phyloP scores from a whole-genome alignment of 2,113 vertebrate genomes.

The Tetrax tetrax region DNA sequence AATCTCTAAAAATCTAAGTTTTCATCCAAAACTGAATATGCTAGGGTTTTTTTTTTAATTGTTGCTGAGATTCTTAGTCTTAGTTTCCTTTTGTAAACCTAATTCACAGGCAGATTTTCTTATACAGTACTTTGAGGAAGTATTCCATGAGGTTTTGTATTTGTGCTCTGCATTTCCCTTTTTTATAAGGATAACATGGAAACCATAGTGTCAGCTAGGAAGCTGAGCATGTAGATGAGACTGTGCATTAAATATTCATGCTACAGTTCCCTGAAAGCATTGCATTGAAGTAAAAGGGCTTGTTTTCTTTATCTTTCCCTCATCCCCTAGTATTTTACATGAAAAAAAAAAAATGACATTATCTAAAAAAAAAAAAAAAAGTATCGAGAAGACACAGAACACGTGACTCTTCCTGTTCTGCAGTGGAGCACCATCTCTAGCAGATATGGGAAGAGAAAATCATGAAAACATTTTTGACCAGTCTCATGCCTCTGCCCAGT shows the following conservation, averaged over 20 bases:
- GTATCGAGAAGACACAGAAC: neutral
- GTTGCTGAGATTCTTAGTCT: neutral
- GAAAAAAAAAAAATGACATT: neutral
- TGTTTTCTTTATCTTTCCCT: neutral
- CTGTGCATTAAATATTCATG: conserved; percentile 21
- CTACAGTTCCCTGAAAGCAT: neutral
- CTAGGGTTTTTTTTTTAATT: neutral
- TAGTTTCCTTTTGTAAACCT: neutral
- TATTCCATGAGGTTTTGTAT: neutral
- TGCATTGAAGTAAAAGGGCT: neutral
- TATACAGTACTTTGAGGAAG: neutral
- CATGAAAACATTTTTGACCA: neutral
- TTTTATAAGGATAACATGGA: neutral
- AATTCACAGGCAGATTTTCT: neutral
- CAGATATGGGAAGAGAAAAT: neutral
- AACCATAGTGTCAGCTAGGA: neutral
- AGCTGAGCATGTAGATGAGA: neutral
- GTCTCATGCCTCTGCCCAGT: neutral
- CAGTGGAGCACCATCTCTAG: rapidly evolving
- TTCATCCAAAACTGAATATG: neutral
- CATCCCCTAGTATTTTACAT: neutral
- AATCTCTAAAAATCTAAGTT: neutral
- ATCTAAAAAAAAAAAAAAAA: neutral
- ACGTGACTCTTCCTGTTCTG: neutral
- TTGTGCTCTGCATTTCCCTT: neutral